Evolutionary conservation across 2,797 vertebrate species (phyloP).

Genomic region (Hippoglossus hippoglossus): DNA sequence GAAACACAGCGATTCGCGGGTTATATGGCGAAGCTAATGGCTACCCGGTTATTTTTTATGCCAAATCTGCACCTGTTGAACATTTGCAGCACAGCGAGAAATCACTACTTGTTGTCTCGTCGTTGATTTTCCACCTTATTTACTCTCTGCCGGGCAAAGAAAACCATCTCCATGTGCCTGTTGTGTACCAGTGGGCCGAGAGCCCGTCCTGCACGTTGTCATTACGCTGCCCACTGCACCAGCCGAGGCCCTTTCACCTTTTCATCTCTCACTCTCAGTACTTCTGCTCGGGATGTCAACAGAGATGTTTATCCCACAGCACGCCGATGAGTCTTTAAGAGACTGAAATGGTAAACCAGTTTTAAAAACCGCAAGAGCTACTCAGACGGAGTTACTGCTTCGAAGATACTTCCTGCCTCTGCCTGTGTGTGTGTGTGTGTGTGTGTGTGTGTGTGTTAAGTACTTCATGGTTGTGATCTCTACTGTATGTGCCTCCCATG

Average conservation of each 20-base stretch:
- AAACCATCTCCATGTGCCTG: conserved; percentile 51
- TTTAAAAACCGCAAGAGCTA: conserved; percentile 64
- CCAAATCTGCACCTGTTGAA: conserved; percentile 58
- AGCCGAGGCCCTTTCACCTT: conserved; percentile 67
- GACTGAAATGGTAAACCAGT: conserved; percentile 72
- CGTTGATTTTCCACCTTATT: conserved; percentile 34
- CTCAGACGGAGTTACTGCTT: conserved; percentile 60
- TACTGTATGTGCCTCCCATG: conserved; percentile 70
- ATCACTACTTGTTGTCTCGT: conserved; percentile 11
- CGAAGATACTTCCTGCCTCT: conserved; percentile 52
- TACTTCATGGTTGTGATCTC: conserved; percentile 46
- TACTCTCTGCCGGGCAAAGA: conserved; percentile 43
- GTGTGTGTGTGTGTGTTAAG: conserved; percentile 13
- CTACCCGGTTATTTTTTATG: conserved; percentile 15
- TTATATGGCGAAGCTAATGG: conserved; percentile 3
- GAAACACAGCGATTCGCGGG: not conserved
- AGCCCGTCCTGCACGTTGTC: conserved; percentile 60
- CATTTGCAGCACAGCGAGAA: not conserved
- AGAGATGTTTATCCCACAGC: conserved; percentile 69
- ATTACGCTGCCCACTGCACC: conserved; percentile 70
- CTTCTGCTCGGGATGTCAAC: conserved; percentile 49
- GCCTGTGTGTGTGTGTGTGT: conserved; percentile 11
- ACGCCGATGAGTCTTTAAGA: conserved; percentile 45
- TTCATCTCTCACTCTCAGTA: conserved; percentile 48
- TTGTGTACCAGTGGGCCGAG: conserved; percentile 58